These are phyloP conservation scores for Drosophila orena DNA, from an alignment of 1,140 invertebrate species.

Conservation along the genomic window DNA sequence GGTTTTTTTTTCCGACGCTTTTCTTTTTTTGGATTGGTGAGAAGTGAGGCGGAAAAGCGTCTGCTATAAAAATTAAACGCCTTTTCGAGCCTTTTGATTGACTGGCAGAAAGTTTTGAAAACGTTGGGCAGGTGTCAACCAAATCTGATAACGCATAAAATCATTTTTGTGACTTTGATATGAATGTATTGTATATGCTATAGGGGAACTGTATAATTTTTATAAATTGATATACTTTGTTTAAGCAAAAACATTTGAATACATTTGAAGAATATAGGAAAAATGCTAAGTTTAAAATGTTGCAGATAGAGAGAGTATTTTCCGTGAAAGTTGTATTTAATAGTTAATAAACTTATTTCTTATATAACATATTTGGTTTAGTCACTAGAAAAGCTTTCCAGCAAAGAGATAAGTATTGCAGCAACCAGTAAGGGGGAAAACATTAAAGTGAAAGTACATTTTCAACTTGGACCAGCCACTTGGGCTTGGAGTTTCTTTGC, in stretches of 20 bases:
- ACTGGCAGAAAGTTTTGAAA: slow-evolving; percentile 59
- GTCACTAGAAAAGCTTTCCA: too few relatives aligned
- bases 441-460: not conserved
- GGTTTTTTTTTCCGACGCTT: slow-evolving; percentile 7
- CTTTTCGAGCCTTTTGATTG: slow-evolving; percentile 70
- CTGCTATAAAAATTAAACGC: slow-evolving; percentile 77
- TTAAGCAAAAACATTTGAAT: too few relatives aligned
- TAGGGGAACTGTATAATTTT: not conserved
- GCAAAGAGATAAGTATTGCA: too few relatives aligned
- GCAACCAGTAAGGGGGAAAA: too few relatives aligned
- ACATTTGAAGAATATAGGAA: too few relatives aligned
- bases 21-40: slow-evolving; percentile 26
- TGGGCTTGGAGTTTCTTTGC: not conserved
- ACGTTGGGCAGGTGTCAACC: slow-evolving; percentile 63
- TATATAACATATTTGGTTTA: too few relatives aligned
- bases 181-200: slow-evolving; percentile 6
- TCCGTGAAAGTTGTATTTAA: too few relatives aligned
- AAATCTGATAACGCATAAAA: slow-evolving; percentile 30
- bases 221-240: not conserved
- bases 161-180: slow-evolving; percentile 34
- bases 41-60: slow-evolving; percentile 39
- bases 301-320: too few relatives aligned
- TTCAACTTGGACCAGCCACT: not conserved
- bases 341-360: too few relatives aligned
- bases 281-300: too few relatives aligned